Base-by-base conservation (phyloP, 2,797 vertebrate species). In the Gymnoscopelus braueri region DNA sequence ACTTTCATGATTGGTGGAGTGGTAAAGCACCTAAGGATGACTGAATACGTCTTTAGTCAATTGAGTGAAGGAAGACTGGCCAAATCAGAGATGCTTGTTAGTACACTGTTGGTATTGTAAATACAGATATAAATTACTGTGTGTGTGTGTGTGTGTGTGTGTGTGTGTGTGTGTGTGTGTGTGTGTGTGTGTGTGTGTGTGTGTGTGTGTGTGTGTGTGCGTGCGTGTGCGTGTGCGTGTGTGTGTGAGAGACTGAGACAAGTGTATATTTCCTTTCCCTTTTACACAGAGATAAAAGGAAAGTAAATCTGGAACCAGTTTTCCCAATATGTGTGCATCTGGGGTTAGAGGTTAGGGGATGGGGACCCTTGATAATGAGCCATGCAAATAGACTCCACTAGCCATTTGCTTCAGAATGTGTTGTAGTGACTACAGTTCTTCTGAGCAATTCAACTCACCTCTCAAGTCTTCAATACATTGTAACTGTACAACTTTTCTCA, bases 321-420 rank as follows among this genome's bases (percentile, higher is more conserved):
- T 44, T 51, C 57, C 29, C 48, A 23, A 13, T 56, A 23, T 56
- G 13, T 69, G 60, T 29, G 13, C 64, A 72, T 49, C 14, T 52
- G 64, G 83, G 81, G 74, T 82, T 74, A 73, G 79, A 79, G 81
- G 82, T 85, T 70, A 74, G 79, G 78, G 75, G 67, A 69, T 4
- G 66, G 74, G 77, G 83, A 77, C 74, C 87, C 80, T 83, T 82
- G 75, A 74, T 70, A 68, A 79, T 52, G 72, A 89, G 86, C 83
- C 86, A 88, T 80, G 79, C 79, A 86, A 74, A 90, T 65, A 86
- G 80, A 87, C 88, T 81, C 60, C 81, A 77, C 86, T 81, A 82
- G 78, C 71, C 82, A 83, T 84, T 51, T 55, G 77, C 80, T 79
- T 59, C 82, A 75, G 74, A 85, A 67, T 82, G 78, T 60, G 82